A percentile compares a stretch with the other conserved stretches of the same genome.
Conservation (phyloP, 2,888 invertebrate genomes). For the Apamea monoglypha region DNA sequence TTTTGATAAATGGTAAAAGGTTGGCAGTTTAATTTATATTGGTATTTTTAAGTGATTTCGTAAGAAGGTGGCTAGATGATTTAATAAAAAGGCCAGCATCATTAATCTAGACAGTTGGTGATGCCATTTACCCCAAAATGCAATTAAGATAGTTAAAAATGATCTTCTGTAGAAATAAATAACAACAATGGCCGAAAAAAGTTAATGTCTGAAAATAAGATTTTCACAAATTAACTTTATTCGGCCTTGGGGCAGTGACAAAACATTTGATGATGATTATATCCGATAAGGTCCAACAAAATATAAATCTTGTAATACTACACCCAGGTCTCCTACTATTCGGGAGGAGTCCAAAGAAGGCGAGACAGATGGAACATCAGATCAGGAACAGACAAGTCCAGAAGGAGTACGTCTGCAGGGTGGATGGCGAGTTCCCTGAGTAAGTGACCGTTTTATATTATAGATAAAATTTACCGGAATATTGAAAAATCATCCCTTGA, state of each 20-base stretch:
- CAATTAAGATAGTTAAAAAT: not conserved
- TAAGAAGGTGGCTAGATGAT: not conserved
- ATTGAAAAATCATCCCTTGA: not conserved
- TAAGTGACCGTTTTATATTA: constrained; percentile 85
- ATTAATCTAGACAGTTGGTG: not conserved
- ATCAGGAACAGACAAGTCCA: constrained; percentile 97
- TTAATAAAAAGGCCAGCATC: not conserved
- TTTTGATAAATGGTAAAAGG: constrained; percentile 22
- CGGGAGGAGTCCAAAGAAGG: constrained; percentile 97
- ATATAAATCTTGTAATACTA: constrained; percentile 7
- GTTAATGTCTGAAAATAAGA: not conserved
- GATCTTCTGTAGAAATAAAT: not conserved
- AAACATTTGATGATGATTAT: not conserved
- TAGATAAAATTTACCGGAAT: not conserved
- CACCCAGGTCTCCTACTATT: constrained; percentile 94
- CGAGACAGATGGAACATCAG: constrained; percentile 98
- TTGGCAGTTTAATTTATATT: not conserved
- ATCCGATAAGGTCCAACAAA: not conserved
- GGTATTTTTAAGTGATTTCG: not conserved
- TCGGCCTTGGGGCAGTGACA: too few relatives aligned
- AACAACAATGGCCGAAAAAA: not conserved
- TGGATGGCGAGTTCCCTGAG: constrained; percentile 98
- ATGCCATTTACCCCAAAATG: not conserved
- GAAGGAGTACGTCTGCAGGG: constrained; percentile 98
- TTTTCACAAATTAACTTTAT: too few relatives aligned